Evolutionary conservation across 2,888 invertebrate species (phyloP).

Genomic region (Lordiphosa andalusiaca): DNA sequence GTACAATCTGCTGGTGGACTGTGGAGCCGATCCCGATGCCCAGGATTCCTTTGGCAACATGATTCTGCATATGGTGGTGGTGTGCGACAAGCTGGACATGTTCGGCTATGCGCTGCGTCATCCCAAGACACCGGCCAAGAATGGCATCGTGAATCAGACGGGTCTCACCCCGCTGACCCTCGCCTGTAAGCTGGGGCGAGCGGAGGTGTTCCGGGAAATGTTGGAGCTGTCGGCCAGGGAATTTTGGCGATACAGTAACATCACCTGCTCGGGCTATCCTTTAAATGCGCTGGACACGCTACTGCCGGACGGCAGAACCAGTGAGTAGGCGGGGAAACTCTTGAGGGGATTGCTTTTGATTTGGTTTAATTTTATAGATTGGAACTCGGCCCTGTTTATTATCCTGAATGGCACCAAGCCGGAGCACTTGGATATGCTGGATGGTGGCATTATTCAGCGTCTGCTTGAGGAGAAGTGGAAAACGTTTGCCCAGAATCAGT

Average conservation of each 20-base stretch:
- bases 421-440: constrained; percentile 99
- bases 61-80: constrained; percentile 99
- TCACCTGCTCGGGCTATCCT: constrained; percentile 98
- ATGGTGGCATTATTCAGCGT: constrained; percentile 98
- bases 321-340: constrained; percentile 81
- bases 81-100: constrained; percentile 98
- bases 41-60: constrained; percentile 98
- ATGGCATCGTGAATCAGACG: constrained; percentile 92
- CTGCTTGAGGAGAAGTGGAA: constrained; percentile 99
- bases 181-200: constrained; percentile 97
- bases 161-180: constrained; percentile 97
- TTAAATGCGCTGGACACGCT: constrained; percentile 97
- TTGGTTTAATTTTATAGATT: constrained; percentile 84
- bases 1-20: constrained; percentile 95
- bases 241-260: constrained; percentile 99
- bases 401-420: constrained; percentile 98
- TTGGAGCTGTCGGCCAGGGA: constrained; percentile 96
- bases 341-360: too few relatives aligned
- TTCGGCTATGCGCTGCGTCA: constrained; percentile 98
- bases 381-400: constrained; percentile 98
- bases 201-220: constrained; percentile 98
- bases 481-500: constrained; percentile 96
- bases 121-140: constrained; percentile 94
- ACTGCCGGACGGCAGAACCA: constrained; percentile 95
- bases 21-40: constrained; percentile 96